Evolutionary conservation across 2,888 invertebrate species (phyloP).

Genomic region (Drosophila formosana): DNA sequence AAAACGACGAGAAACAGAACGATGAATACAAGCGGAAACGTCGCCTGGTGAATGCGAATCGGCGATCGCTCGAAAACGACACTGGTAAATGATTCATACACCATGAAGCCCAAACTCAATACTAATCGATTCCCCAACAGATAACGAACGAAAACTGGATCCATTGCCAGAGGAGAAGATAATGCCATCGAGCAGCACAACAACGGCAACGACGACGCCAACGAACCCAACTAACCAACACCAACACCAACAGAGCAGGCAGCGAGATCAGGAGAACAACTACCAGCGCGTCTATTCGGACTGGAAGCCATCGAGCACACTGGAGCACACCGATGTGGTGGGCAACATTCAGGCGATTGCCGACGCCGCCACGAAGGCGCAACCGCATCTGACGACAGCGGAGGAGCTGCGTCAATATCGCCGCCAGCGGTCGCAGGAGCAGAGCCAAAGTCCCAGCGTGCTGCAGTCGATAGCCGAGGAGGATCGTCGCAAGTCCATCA

Average conservation of each 20-base stretch:
- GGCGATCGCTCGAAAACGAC: conserved; percentile 93
- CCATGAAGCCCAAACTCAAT: no score
- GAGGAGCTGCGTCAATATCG: conserved; percentile 87
- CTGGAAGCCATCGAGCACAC: conserved; percentile 92
- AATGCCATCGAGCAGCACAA: conserved; percentile 66
- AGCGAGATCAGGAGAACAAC: conserved; percentile 55
- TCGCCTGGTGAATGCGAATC: conserved; percentile 88
- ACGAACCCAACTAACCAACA: conserved; percentile 61
- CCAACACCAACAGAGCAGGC: conserved; percentile 59
- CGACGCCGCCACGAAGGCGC: conserved; percentile 87
- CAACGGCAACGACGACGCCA: conserved; percentile 46
- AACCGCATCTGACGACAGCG: conserved; percentile 84
- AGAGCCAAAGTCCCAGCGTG: conserved; percentile 84
- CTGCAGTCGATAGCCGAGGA: conserved; percentile 88
- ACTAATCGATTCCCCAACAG: conserved; percentile 84
- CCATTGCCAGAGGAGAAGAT: conserved; percentile 90
- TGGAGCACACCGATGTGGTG: conserved; percentile 93
- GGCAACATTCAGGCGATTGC: conserved; percentile 94
- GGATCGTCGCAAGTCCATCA: conserved; percentile 87
- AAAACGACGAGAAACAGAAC: conserved; percentile 91
- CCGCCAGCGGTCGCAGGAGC: conserved; percentile 87
- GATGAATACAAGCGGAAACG: conserved; percentile 89
- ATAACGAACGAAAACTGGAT: conserved; percentile 92
- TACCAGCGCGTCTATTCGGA: conserved; percentile 90
- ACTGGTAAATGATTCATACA: conserved; percentile 88